These are phyloP conservation scores for Characodon lateralis DNA, from an alignment of 2,797 vertebrate genomes.

Conservation along the genomic window DNA sequence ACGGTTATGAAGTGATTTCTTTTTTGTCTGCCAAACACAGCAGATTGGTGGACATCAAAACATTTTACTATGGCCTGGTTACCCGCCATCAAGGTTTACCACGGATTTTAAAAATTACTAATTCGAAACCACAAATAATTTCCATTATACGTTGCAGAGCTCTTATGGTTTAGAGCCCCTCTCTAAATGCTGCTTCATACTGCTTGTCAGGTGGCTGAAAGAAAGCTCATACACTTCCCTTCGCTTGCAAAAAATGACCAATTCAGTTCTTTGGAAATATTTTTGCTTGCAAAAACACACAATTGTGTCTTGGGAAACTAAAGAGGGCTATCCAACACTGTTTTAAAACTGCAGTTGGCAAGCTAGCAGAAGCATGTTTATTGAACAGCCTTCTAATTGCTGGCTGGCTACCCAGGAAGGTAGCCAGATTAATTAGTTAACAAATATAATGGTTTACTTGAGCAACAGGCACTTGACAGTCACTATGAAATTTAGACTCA, in stretches of 20 bases:
- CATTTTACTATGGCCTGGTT: neutral
- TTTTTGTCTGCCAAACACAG: neutral
- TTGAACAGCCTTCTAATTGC: no score
- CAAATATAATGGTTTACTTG: neutral
- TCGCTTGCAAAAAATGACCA: no score
- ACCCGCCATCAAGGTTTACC: neutral
- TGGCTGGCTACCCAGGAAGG: no score
- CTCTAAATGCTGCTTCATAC: neutral
- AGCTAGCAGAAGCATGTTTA: no score
- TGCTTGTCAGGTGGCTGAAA: constrained; percentile 1
- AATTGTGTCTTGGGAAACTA: no score
- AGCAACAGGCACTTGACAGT: neutral
- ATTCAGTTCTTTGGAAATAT: no score
- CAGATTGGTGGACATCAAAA: neutral
- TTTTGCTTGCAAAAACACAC: no score
- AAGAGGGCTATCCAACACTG: no score
- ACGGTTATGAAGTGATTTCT: neutral
- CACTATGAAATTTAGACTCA: no score
- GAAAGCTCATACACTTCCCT: neutral
- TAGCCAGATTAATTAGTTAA: neutral
- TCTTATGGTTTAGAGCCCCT: neutral
- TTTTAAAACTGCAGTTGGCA: no score
- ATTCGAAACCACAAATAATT: neutral
- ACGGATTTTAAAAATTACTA: neutral
- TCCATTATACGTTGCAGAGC: neutral